Evolutionary conservation across 2,113 vertebrate genomes (phyloP), one percentile per base, ranked within the genome.

Genomic region (Chiloscyllium plagiosum): DNA sequence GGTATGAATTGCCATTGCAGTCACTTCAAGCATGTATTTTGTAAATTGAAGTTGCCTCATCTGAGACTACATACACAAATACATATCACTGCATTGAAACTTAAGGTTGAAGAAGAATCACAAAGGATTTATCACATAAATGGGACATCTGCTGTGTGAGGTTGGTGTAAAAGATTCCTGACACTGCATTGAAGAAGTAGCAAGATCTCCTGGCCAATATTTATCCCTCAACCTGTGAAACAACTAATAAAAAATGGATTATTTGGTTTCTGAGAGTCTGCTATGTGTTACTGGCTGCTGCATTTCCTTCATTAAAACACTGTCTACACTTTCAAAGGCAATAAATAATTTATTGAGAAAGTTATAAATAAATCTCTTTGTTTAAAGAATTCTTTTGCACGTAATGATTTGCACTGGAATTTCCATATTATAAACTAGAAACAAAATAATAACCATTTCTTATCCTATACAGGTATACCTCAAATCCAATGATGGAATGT

Each of bases 401-500:
- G 4, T 4, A 83, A 83, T 4, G n/a, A 47, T 47, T 83, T 83
- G 20, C 80, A 83, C 17, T 33, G 29, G 47, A 72, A 70, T 76
- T 52, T 72, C n/a, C 47, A 37, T 26, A 1, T 52, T n/a, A 70
- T 76, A 52, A 83, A 42, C n/a, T 66, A 66, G 20, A 66, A 66
- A 90, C 61, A 13, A 65, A 65, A 65, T 15, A 65, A 33, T 6
- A 37, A 66, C 56, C 19, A 90, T 65, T 65, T 90, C 52, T 61
- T 29, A 90, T 15, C 12, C 52, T 89, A 87, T 96, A 96, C 95
- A 97, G 97, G 97, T 96, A 96, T 0, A 24, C 29, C 69, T 72
- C 95, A 0, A 0, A 0, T 0, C 68, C 95, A 1, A 8, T 92
- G 10, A 96, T 89, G 76, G 97, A 98, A 96, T 98, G 98, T 96